A percentile compares a stretch with the other conserved stretches of the same genome.
These are phyloP conservation scores for Pachydiplax longipennis DNA, from an alignment of 2,888 invertebrate genomes.

Conservation along the genomic window DNA sequence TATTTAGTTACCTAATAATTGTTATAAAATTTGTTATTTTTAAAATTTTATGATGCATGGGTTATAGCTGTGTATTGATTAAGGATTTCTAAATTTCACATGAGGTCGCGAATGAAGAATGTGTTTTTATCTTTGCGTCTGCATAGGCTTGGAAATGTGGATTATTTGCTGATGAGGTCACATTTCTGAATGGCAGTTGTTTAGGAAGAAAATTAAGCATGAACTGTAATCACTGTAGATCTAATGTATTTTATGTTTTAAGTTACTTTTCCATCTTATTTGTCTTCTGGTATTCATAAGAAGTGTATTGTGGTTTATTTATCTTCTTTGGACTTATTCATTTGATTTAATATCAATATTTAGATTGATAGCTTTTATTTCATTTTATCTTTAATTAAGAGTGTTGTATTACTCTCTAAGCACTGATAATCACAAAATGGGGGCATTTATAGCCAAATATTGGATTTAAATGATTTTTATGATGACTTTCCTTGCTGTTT, in stretches of 20 bases:
- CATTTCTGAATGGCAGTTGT: constrained; percentile 22
- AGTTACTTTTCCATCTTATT: neutral
- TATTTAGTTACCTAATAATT: constrained; percentile 33
- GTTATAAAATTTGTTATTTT: constrained; percentile 24
- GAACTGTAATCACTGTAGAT: constrained; percentile 31
- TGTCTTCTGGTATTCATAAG: constrained; percentile 8
- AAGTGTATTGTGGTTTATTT: constrained; percentile 21
- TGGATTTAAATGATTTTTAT: neutral
- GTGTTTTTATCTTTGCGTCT: neutral
- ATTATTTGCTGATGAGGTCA: neutral
- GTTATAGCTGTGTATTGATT: neutral
- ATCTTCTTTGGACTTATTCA: constrained; percentile 24
- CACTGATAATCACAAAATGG: constrained; percentile 26
- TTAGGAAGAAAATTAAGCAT: neutral
- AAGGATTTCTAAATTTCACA: constrained; percentile 10
- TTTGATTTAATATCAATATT: constrained; percentile 7
- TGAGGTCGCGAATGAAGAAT: neutral
- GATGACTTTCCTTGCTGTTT: constrained; percentile 15
- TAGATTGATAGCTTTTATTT: constrained; percentile 27
- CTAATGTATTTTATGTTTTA: constrained; percentile 41
- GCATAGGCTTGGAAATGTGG: neutral
- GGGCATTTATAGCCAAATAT: constrained; percentile 36
- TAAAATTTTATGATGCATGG: neutral
- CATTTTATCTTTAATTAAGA: constrained; percentile 16
- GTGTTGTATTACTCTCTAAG: constrained; percentile 28